phyloP scores from a whole-genome alignment of 2,113 vertebrate species.

The Limanda limanda region DNA sequence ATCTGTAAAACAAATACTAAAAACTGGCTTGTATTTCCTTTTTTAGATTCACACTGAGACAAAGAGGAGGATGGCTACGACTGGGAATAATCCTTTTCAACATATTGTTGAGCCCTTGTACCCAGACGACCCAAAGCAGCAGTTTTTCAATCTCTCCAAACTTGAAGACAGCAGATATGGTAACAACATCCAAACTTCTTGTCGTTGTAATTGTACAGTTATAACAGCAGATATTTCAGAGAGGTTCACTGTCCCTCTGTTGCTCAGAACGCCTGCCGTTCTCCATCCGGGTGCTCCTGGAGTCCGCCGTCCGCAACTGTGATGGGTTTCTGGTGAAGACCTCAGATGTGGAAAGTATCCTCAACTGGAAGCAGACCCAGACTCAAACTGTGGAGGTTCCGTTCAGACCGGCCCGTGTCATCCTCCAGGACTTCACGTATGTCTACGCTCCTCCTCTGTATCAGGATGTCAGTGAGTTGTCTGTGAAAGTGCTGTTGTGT shows the following conservation, averaged over 20 bases:
- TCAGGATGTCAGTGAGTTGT: no score
- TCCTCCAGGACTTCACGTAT: slow-evolving; percentile 98
- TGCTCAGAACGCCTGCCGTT: slow-evolving; percentile 88
- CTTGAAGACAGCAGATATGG: slow-evolving; percentile 91
- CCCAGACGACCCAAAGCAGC: slow-evolving; percentile 82
- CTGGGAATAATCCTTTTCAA: slow-evolving; percentile 89
- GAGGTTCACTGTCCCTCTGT: background rate
- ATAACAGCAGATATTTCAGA: rapidly evolving
- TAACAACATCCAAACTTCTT: slow-evolving; percentile 55
- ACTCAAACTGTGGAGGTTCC: slow-evolving; percentile 92
- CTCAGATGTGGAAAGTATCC: slow-evolving; percentile 92
- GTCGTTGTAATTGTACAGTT: no score
- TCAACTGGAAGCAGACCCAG: slow-evolving; percentile 92
- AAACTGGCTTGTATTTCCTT: background rate
- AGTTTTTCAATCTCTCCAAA: slow-evolving; percentile 92
- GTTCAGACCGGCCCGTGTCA: slow-evolving; percentile 94
- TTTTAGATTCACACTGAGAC: slow-evolving; percentile 2
- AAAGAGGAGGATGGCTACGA: slow-evolving; percentile 57
- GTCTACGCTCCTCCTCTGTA: slow-evolving; percentile 49
- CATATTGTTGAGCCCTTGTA: slow-evolving; percentile 87
- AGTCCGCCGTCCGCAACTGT: slow-evolving; percentile 94
- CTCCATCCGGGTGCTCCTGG: slow-evolving; percentile 93
- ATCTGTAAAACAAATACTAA: rapidly evolving
- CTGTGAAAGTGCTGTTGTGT: no score
- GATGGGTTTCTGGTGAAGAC: slow-evolving; percentile 94